Evolutionary conservation across 2,888 invertebrate species (phyloP).

Genomic region (Pycnomerus fuliginosus): DNA sequence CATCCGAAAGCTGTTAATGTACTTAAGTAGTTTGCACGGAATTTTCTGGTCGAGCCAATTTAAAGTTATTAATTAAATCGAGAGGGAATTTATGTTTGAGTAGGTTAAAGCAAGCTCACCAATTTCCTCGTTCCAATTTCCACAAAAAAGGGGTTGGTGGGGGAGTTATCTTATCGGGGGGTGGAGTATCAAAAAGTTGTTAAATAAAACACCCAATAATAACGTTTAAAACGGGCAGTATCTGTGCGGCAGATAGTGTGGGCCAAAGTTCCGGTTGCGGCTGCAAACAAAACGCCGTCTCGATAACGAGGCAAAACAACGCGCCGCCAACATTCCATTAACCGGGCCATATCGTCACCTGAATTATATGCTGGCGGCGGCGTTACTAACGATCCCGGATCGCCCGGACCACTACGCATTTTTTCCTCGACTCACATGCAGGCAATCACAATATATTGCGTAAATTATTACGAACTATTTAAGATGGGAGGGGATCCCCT

Average conservation of each 20-base stretch:
- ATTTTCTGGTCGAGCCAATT: no score
- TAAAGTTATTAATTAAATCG: no score
- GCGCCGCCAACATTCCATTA: conserved; percentile 31
- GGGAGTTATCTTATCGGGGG: conserved; percentile 12
- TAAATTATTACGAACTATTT: conserved; percentile 28
- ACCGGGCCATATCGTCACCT: no score
- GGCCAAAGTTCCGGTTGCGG: conserved; percentile 19
- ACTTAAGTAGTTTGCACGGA: no score
- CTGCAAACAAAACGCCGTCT: conserved; percentile 23
- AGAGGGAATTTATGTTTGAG: no score
- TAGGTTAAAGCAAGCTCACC: no score
- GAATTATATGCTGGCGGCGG: no score
- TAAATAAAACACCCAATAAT: conserved; percentile 7
- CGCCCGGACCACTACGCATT: conserved; percentile 22
- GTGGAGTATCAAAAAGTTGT: conserved; percentile 13
- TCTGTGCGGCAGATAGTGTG: conserved; percentile 16
- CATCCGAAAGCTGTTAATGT: no score
- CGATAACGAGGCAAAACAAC: conserved; percentile 31
- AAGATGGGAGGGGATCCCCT: conserved; percentile 21
- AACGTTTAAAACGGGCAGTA: conserved; percentile 20
- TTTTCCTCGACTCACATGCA: conserved; percentile 22
- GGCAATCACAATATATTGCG: conserved; percentile 27
- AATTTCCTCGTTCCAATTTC: no score
- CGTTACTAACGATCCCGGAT: conserved; percentile 21
- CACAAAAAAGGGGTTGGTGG: no score